Evolutionary conservation across 1,140 invertebrate species (phyloP).

Genomic region (Anastrepha ludens): DNA sequence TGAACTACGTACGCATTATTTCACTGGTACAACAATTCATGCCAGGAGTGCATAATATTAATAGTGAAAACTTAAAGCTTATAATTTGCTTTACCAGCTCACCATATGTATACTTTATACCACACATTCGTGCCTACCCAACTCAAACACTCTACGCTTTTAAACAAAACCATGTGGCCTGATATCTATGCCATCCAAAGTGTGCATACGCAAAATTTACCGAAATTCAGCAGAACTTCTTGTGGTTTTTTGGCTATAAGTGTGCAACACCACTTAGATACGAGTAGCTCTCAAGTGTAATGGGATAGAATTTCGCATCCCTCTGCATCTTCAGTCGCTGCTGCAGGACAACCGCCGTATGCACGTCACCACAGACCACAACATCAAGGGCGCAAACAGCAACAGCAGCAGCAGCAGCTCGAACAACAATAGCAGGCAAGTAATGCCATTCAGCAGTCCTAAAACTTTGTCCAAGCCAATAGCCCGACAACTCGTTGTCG

Average conservation of each 20-base stretch:
- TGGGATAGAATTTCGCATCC: not conserved
- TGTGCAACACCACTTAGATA: not conserved
- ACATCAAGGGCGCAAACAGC: not conserved
- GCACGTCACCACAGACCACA: not conserved
- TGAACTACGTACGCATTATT: no score
- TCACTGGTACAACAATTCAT: no score
- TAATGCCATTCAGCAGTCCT: not conserved
- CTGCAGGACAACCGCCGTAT: not conserved
- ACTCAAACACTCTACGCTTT: no score
- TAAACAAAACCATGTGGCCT: no score
- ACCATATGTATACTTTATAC: no score
- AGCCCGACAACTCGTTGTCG: not conserved
- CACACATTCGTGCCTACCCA: no score
- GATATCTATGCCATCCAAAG: no score
- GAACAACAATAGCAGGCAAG: not conserved
- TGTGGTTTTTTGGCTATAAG: not conserved
- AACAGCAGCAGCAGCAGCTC: not conserved
- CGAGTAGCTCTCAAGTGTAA: not conserved
- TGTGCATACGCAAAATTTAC: not conserved
- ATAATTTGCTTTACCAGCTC: no score
- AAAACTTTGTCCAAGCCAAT: not conserved
- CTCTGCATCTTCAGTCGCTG: not conserved
- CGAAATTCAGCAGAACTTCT: constrained; percentile 10
- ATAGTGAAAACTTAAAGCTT: no score
- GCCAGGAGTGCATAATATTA: no score